Conservation (phyloP, 2,797 vertebrate species). For the Psittacula echo region DNA sequence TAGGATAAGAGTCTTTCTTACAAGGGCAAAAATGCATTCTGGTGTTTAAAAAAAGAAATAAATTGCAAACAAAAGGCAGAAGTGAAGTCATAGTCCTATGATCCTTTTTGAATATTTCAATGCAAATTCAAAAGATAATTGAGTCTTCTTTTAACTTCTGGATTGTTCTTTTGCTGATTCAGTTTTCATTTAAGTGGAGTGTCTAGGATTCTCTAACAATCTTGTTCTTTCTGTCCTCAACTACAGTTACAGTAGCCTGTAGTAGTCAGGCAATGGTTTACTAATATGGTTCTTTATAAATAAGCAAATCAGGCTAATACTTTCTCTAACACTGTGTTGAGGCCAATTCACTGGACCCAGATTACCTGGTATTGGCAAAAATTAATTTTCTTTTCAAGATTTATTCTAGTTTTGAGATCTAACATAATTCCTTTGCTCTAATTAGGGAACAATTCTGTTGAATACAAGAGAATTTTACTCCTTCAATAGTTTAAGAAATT, state of each 20-base stretch:
- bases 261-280: neutral
- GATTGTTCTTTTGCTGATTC: neutral
- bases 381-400: neutral
- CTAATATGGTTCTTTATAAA: neutral
- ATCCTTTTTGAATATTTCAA: neutral
- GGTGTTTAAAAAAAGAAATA: neutral
- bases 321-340: neutral
- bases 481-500: neutral
- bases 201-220: neutral
- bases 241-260: neutral
- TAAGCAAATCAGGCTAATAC: neutral
- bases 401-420: neutral
- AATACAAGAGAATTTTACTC: neutral
- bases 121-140: neutral
- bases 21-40: neutral
- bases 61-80: neutral
- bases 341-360: neutral
- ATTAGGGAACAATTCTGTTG: neutral
- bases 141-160: neutral
- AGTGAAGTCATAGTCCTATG: neutral
- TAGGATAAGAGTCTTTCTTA: neutral
- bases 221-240: neutral
- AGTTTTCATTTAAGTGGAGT: neutral
- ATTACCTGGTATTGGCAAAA: neutral
- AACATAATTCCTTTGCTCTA: neutral